phyloP scores from a whole-genome alignment of 2,888 invertebrate species.

The Elgonia sp. region DNA sequence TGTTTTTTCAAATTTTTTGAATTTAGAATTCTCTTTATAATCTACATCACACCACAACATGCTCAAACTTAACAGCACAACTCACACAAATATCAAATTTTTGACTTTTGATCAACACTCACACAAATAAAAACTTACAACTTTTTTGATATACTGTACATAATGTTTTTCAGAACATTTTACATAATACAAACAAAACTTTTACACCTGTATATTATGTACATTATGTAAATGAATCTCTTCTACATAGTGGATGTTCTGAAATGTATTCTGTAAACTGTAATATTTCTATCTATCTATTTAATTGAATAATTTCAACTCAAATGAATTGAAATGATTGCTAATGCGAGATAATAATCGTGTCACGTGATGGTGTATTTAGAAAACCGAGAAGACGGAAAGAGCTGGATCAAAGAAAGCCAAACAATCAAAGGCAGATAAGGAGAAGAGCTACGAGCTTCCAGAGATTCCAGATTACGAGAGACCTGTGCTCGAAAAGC shows the following conservation, averaged over 20 bases:
- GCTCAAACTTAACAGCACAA: too few relatives aligned
- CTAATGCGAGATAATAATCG: conserved; percentile 5
- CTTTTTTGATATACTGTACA: background rate
- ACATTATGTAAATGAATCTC: background rate
- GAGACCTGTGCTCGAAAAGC: conserved; percentile 88
- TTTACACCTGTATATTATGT: conserved; percentile 5
- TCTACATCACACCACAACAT: too few relatives aligned
- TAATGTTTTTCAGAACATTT: conserved; percentile 18
- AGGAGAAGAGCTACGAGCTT: conserved; percentile 84
- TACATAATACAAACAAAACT: background rate
- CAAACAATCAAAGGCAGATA: conserved; percentile 83
- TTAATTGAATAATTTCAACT: background rate
- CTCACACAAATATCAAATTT: too few relatives aligned
- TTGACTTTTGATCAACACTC: too few relatives aligned
- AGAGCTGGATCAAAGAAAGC: conserved; percentile 83
- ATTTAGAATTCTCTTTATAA: too few relatives aligned
- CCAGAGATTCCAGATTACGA: conserved; percentile 90
- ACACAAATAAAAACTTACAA: too few relatives aligned
- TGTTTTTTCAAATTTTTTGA: too few relatives aligned
- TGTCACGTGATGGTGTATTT: conserved; percentile 44
- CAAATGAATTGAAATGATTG: background rate
- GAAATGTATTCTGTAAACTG: conserved; percentile 21
- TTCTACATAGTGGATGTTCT: conserved; percentile 28
- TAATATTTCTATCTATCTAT: background rate
- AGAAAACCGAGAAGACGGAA: conserved; percentile 85